Base-by-base conservation (phyloP, 2,113 vertebrate species). In the Halichoerus grypus region DNA sequence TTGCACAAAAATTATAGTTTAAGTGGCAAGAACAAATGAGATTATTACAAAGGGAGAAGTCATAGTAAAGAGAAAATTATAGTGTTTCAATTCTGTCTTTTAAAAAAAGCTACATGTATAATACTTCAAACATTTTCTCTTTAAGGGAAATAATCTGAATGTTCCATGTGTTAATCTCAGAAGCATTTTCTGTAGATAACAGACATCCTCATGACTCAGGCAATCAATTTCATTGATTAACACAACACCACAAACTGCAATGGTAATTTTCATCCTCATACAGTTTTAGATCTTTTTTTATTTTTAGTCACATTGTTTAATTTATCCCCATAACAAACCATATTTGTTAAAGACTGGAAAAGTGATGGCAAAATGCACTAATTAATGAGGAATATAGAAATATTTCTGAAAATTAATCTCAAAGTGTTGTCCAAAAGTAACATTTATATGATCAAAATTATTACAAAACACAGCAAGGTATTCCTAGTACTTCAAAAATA, bases 401-500 rank as follows among this genome's bases (percentile, higher is more conserved):
- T 80, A 74, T 24, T 91, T 92, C 76, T 91, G 55, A 61, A 91
- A 87, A 94, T 26, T 33, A 55, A 80, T 59, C 14, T 81, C 55
- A 83, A 51, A 83, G 88, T 83, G 33, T 87, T 92, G 31, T 10
- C 51, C 24, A 4, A 31, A 88, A 74, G 33, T 89, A 39, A 89
- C 33, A 93, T 53, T 59, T 79, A n/a, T 46, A 55, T 14, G 28
- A 84, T 53, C 21, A 92, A 84, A 85, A 84, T n/a, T 72, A 39
- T 36, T 84, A 61, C 9, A 92, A 96, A 92, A 51, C 51, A 55
- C 31, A 93, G 24, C 22, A 88, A 79, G 4, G 7, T 89, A 88
- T 84, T 84, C 88, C 61, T 42, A 74, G 74, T 51, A 88, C 61
- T 92, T 91, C 31, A 85, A 88, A 89, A 96, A 39, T 72, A 57